Conservation (phyloP, 2,797 vertebrate species). For the Peromyscus melanophrys region DNA sequence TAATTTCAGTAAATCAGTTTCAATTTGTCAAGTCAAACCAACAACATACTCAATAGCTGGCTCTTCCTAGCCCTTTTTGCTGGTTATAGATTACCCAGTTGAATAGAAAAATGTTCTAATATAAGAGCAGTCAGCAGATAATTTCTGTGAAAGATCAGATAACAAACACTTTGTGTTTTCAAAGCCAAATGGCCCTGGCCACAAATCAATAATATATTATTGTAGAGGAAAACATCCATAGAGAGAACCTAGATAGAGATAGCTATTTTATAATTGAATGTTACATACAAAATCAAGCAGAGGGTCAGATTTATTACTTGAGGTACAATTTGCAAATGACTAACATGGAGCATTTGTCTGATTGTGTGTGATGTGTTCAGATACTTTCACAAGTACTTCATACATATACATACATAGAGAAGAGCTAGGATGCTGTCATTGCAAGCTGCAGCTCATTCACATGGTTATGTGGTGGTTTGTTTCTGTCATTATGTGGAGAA, state of each 20-base stretch:
- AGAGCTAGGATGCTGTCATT: background rate
- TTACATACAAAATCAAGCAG: background rate
- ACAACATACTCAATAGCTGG: background rate
- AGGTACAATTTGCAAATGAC: background rate
- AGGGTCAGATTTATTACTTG: background rate
- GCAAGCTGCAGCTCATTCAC: background rate
- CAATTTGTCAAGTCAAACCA: slow-evolving; percentile 2
- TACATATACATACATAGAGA: background rate
- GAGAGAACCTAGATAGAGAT: background rate
- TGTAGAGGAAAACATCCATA: background rate
- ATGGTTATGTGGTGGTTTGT: background rate
- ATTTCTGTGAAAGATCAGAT: background rate
- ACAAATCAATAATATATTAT: background rate
- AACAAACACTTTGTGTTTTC: slow-evolving; percentile 11
- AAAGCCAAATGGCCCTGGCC: background rate
- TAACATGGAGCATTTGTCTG: background rate
- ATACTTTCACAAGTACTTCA: slow-evolving; percentile 13
- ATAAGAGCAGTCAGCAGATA: background rate
- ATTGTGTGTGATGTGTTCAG: slow-evolving; percentile 5
- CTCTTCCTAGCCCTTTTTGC: background rate
- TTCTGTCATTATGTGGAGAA: background rate
- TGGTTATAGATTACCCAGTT: background rate
- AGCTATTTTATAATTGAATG: background rate
- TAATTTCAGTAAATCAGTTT: background rate
- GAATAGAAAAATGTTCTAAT: background rate